Percentiles rank a stretch among this genome's conserved stretches.
Evolutionary conservation across 2,797 vertebrate species (phyloP).

Genomic region (Lepilemur ruficaudatus): DNA sequence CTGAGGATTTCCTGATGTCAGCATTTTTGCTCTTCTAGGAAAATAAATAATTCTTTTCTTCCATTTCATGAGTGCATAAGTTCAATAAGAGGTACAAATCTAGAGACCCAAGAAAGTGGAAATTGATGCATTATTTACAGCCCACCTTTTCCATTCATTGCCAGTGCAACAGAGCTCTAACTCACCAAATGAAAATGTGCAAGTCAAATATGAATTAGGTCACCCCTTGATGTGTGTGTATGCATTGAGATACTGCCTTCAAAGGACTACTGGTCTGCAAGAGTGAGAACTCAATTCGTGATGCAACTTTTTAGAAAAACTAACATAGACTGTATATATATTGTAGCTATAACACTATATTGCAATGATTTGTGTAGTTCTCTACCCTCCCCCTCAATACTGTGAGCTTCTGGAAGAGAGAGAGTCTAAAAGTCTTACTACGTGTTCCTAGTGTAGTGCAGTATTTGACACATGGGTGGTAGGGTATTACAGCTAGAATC

Average conservation of each 20-base stretch:
- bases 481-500: neutral
- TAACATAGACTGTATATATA: neutral
- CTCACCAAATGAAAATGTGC: slow-evolving; percentile 3
- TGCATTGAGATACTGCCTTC: neutral
- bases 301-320: neutral
- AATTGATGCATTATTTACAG: neutral
- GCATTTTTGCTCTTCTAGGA: neutral
- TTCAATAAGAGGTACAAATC: neutral
- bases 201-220: neutral
- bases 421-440: neutral
- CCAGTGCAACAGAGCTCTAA: neutral
- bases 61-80: neutral
- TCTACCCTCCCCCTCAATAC: neutral
- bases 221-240: neutral
- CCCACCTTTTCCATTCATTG: neutral
- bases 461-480: neutral
- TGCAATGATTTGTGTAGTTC: neutral
- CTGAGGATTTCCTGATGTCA: neutral
- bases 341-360: neutral
- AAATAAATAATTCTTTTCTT: neutral
- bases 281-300: neutral
- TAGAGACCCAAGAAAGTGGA: neutral
- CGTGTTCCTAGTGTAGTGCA: neutral
- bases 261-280: neutral
- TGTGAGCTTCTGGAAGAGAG: neutral